These are phyloP conservation scores for Charadrius vociferus DNA, from an alignment of 2,113 vertebrate genomes.

Conservation along the genomic window DNA sequence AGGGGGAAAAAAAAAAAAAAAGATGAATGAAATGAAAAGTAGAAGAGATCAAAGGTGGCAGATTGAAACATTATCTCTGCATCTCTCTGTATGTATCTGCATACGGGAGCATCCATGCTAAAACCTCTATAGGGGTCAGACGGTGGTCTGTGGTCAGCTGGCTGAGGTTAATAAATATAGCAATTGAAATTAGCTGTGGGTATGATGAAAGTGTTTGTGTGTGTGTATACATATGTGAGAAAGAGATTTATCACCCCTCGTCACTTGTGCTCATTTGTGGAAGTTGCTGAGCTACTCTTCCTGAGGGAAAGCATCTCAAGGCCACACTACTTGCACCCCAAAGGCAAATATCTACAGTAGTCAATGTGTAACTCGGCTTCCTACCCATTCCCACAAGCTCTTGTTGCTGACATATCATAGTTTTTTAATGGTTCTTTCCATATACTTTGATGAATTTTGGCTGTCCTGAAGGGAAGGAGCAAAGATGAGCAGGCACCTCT, in stretches of 20 bases:
- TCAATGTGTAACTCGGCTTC: neutral
- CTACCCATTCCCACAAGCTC: neutral
- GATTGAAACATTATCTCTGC: neutral
- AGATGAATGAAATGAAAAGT: neutral
- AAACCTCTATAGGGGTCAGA: neutral
- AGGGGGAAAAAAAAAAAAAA: accelerated
- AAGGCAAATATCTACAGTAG: neutral
- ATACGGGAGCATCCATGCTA: neutral
- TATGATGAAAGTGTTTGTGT: neutral
- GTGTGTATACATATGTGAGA: neutral
- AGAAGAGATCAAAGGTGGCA: neutral
- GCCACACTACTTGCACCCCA: neutral
- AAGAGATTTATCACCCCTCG: neutral
- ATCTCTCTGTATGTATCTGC: neutral
- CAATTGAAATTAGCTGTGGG: neutral
- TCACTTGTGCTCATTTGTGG: neutral
- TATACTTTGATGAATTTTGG: neutral
- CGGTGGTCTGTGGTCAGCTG: neutral
- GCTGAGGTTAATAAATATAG: neutral
- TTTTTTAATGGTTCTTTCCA: neutral
- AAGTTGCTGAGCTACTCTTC: neutral
- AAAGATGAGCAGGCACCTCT: neutral
- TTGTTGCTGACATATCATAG: neutral
- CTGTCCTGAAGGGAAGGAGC: neutral
- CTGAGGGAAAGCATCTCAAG: neutral